These are phyloP conservation scores for Metalampra italica DNA, from an alignment of 2,888 invertebrate species.

Conservation along the genomic window DNA sequence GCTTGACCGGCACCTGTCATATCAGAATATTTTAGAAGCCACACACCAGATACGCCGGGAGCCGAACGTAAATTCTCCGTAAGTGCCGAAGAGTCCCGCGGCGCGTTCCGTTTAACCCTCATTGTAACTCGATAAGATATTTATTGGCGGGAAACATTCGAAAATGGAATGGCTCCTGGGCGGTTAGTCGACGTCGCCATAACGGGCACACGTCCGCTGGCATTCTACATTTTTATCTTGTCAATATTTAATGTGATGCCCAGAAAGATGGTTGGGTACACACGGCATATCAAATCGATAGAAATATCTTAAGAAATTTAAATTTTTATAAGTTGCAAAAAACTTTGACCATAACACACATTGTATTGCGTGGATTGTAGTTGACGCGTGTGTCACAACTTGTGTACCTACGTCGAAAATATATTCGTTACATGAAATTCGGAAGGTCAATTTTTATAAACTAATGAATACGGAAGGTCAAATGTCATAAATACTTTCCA, in stretches of 20 bases:
- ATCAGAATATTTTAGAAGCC: slow-evolving; percentile 4
- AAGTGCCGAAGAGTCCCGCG: slow-evolving; percentile 51
- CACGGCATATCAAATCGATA: slow-evolving; percentile 11
- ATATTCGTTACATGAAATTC: too few relatives aligned
- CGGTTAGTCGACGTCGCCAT: slow-evolving; percentile 55
- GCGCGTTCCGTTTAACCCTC: slow-evolving; percentile 52
- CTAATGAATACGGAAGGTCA: too few relatives aligned
- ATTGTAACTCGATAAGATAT: slow-evolving; percentile 77
- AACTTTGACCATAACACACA: too few relatives aligned
- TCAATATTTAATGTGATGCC: slow-evolving; percentile 75
- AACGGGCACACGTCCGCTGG: slow-evolving; percentile 59
- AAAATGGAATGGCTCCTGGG: slow-evolving; percentile 69
- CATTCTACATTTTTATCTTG: slow-evolving; percentile 76
- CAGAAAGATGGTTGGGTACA: slow-evolving; percentile 28
- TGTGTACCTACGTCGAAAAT: too few relatives aligned
- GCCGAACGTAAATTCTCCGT: slow-evolving; percentile 25
- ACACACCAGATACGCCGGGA: slow-evolving; percentile 3
- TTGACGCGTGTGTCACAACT: too few relatives aligned
- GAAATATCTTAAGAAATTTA: too few relatives aligned
- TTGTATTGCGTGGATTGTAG: too few relatives aligned
- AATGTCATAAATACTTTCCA: too few relatives aligned
- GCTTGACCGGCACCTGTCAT: slow-evolving; percentile 7
- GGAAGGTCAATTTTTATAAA: too few relatives aligned
- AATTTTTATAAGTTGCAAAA: too few relatives aligned
- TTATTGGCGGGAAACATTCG: slow-evolving; percentile 71